A percentile compares a stretch with the other conserved stretches of the same genome.
Evolutionary conservation across 2,888 invertebrate species (phyloP).

Genomic region (Elysia crispata): DNA sequence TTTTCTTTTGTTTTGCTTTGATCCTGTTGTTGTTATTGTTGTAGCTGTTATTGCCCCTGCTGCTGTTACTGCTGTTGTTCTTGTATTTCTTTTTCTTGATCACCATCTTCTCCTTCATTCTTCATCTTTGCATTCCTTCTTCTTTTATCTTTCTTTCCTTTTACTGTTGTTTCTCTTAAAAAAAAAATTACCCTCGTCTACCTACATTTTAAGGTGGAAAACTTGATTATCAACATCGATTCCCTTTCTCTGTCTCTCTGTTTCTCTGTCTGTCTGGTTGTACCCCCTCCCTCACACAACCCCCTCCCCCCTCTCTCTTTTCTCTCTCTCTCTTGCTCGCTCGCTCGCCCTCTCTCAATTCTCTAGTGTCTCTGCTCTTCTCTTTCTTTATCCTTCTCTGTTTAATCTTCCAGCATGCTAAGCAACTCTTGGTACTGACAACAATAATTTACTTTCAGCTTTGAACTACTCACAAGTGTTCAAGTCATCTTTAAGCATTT

Average conservation of each 20-base stretch:
- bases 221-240: no score
- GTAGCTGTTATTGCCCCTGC: not conserved
- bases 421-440: no score
- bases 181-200: no score
- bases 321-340: not conserved
- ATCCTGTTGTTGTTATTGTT: not conserved
- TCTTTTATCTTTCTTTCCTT: no score
- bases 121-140: no score
- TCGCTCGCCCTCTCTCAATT: not conserved
- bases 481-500: no score
- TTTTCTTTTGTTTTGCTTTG: not conserved
- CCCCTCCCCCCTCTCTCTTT: not conserved
- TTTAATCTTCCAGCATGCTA: no score
- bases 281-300: not conserved
- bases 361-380: constrained; percentile 3
- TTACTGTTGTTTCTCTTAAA: no score
- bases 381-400: not conserved
- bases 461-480: no score
- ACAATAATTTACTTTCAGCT: no score
- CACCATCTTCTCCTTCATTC: no score
- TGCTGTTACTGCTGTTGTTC: not conserved
- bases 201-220: no score
- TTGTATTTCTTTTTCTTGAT: not conserved
- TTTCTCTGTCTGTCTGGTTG: not conserved
- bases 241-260: not conserved